Conservation (phyloP, 2,113 vertebrate species). For the Bambusicola thoracicus region DNA sequence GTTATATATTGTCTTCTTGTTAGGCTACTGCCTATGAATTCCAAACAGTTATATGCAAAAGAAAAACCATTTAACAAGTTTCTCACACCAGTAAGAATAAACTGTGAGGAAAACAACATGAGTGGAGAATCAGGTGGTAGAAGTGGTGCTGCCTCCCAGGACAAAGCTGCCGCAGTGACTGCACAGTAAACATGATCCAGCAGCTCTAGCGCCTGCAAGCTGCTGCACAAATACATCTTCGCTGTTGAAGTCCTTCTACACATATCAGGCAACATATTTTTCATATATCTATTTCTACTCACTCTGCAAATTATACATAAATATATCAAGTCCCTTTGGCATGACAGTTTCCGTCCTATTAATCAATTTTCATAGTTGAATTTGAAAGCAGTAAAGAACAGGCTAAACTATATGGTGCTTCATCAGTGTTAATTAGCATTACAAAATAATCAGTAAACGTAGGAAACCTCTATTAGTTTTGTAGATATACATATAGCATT, state of each 20-base stretch:
- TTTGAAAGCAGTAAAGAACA: conserved; percentile 16
- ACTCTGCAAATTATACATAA: not conserved
- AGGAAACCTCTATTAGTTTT: conserved; percentile 24
- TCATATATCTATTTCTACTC: not conserved
- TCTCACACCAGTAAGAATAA: not conserved
- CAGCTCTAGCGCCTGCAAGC: not conserved
- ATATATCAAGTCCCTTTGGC: not conserved
- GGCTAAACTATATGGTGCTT: conserved; percentile 37
- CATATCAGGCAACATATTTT: not conserved
- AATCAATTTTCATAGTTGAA: conserved; percentile 29
- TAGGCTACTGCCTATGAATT: conserved; percentile 23
- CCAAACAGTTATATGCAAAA: not conserved
- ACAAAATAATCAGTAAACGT: conserved; percentile 23
- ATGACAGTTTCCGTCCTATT: not conserved
- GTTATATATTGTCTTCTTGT: conserved; percentile 51
- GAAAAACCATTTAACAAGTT: not conserved
- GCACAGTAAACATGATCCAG: not conserved
- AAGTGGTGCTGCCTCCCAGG: not conserved
- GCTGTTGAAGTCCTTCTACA: not conserved
- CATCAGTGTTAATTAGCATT: conserved; percentile 31
- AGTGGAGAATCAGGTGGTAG: not conserved
- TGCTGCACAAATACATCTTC: not conserved
- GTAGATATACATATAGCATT: conserved; percentile 13
- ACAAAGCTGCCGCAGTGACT: not conserved
- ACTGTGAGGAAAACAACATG: conserved; percentile 7